Conservation (phyloP, 1,140 invertebrate genomes). For the Atta cephalotes region DNA sequence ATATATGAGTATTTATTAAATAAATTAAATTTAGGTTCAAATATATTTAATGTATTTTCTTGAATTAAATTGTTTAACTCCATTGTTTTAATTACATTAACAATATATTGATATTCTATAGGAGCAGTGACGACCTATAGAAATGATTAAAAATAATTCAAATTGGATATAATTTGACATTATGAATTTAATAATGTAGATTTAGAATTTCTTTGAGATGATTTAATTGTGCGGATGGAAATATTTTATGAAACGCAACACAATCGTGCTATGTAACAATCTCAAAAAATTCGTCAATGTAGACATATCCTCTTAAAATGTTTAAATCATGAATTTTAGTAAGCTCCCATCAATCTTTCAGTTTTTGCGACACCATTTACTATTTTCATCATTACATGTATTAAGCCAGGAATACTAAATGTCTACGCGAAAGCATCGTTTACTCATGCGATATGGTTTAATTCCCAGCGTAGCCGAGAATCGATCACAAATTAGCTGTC, state of each 20-base stretch:
- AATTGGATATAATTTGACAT: too few relatives aligned
- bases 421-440: background rate
- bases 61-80: too few relatives aligned
- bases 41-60: too few relatives aligned
- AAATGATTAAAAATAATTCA: too few relatives aligned
- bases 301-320: background rate
- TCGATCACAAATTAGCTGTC: constrained; percentile 52
- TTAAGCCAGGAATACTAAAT: background rate
- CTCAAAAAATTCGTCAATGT: background rate
- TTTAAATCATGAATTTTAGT: constrained; percentile 19
- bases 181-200: too few relatives aligned
- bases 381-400: background rate
- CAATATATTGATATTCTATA: too few relatives aligned
- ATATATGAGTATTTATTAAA: too few relatives aligned
- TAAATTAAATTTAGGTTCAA: too few relatives aligned
- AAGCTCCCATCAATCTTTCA: background rate
- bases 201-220: background rate
- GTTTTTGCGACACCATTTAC: background rate
- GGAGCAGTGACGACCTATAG: too few relatives aligned
- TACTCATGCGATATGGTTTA: constrained; percentile 23
- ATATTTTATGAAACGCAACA: background rate
- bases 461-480: constrained; percentile 11
- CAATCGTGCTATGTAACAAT: background rate
- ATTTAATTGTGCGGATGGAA: background rate
- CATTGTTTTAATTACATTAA: too few relatives aligned